Percentiles rank a stretch among this genome's conserved stretches.
Evolutionary conservation across 2,888 invertebrate species (phyloP).

Genomic region (Tetramorium bicarinatum): DNA sequence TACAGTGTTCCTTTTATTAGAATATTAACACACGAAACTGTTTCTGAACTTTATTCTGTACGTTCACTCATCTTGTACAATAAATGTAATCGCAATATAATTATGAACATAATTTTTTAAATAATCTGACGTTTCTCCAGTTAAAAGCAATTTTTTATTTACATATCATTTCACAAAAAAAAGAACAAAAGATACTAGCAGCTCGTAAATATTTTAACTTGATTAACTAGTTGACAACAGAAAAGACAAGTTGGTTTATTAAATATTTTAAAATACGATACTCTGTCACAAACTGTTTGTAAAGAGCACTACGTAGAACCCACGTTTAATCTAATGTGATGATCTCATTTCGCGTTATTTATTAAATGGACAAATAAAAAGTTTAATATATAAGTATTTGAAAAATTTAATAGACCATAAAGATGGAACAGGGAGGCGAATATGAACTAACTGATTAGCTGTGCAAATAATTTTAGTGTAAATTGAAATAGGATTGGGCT

Average conservation of each 20-base stretch:
- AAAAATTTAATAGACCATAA: neutral
- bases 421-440: slow-evolving; percentile 41
- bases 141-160: neutral
- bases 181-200: neutral
- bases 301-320: neutral
- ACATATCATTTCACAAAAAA: neutral
- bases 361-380: neutral
- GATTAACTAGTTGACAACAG: neutral
- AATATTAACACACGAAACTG: neutral
- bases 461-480: slow-evolving; percentile 76
- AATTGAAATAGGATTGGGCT: slow-evolving; percentile 75
- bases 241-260: neutral
- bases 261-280: neutral
- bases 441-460: slow-evolving; percentile 60
- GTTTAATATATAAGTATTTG: neutral
- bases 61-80: neutral
- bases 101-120: neutral
- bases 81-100: neutral
- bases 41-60: neutral
- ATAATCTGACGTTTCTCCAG: neutral
- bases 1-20: neutral
- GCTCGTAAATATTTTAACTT: neutral
- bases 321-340: neutral
- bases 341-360: neutral
- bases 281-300: neutral